Base-by-base conservation (phyloP, 2,113 vertebrate genomes). In the Chitala chitala region DNA sequence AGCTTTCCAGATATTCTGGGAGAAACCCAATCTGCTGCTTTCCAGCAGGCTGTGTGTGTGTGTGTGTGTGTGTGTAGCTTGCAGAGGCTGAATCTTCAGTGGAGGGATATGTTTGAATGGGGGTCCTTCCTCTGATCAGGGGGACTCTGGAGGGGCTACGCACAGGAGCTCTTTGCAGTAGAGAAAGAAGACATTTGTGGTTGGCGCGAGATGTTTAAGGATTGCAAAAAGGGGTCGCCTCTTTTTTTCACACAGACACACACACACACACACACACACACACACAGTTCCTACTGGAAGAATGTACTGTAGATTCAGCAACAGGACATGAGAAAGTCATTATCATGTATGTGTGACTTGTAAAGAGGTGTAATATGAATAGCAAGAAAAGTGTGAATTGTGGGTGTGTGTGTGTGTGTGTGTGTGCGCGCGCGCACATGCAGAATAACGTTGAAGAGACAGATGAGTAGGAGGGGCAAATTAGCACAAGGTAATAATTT, bases 391-490 rank as follows among this genome's bases (percentile, higher is more conserved):
- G 17, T 50, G 33, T 26, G 3, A n/a, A n/a, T 42, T 36, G 26
- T n/a, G 48, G 58, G 44, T 64, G 42, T 75, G 71, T 29, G 42
- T 63, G 71, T n/a, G 24, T 61, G 36, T 44, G 36, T 72, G 44
- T 24, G n/a, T 42, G n/a, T 55, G 6, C 17, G 20, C 73, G 70
- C 15, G 72, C 66, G 69, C 77, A 72, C 54, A 72, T 61, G 53
- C 55, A 33, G 36, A n/a, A 42, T 3, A 15, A 7, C 8, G 15
- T 9, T 51, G 12, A 20, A 51, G 64, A 46, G 64, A 24, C 22
- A 68, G 42, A n/a, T n/a, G 64, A 68, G 20, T 26, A 10, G 42
- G 24, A 29, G 3, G 22, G 22, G 6, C 20, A 22, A 24, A 46
- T 68, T 42, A 68, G 24, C 22, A 38, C 38, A 48, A 13, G 4